Conservation (phyloP, 2,113 vertebrate genomes). For the Phrynosoma blainvillii region DNA sequence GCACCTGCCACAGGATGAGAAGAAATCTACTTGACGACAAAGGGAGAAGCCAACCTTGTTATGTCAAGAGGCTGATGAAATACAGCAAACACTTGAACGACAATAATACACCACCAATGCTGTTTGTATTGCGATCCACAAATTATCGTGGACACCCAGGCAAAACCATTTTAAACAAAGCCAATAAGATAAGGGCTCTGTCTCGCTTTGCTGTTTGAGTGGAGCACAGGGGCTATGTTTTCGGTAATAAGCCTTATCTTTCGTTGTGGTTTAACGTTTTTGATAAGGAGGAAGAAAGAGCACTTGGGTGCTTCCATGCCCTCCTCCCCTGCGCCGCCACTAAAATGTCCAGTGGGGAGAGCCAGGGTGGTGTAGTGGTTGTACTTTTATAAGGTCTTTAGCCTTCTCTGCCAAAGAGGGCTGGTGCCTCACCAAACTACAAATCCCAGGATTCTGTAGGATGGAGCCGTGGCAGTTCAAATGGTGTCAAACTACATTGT, state of each 20-base stretch:
- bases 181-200: slow-evolving; percentile 59
- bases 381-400: too few species aligned
- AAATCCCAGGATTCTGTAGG: too few species aligned
- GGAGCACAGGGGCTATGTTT: slow-evolving; percentile 49
- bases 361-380: too few species aligned
- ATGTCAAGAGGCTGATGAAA: slow-evolving; percentile 53
- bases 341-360: too few species aligned
- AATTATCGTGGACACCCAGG: slow-evolving; percentile 47
- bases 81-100: slow-evolving; percentile 35
- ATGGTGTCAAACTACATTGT: too few species aligned
- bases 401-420: too few species aligned
- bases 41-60: slow-evolving; percentile 30
- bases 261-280: slow-evolving; percentile 55
- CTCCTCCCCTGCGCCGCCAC: too few species aligned
- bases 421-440: too few species aligned
- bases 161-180: slow-evolving; percentile 53
- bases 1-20: slow-evolving; percentile 1
- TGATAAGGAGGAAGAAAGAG: slow-evolving; percentile 52
- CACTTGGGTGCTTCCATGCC: background rate
- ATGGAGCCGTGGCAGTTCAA: too few species aligned
- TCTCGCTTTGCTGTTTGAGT: slow-evolving; percentile 52
- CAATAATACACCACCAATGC: slow-evolving; percentile 34
- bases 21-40: background rate
- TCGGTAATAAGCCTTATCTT: slow-evolving; percentile 63
- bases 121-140: slow-evolving; percentile 63